Evolutionary conservation across 2,888 invertebrate species (phyloP).

Genomic region (Shargacucullia verbasci): DNA sequence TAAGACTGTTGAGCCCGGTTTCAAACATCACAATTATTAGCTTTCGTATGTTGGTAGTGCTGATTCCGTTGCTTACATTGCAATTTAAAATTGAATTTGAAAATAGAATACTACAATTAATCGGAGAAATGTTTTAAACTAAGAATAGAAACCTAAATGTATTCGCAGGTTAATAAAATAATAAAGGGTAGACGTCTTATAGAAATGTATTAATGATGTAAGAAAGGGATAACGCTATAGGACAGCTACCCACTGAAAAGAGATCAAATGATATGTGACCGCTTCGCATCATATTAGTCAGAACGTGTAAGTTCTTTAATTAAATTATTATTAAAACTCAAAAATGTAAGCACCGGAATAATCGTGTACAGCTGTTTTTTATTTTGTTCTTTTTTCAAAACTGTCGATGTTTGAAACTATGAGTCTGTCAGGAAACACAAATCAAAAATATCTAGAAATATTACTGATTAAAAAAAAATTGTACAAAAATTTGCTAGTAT

Average conservation of each 20-base stretch:
- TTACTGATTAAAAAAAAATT: conserved; percentile 15
- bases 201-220: no score
- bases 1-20: conserved; percentile 80
- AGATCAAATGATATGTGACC: no score
- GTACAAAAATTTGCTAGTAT: conserved; percentile 34
- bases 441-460: conserved; percentile 42
- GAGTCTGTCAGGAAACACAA: conserved; percentile 58
- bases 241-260: no score
- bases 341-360: conserved; percentile 32
- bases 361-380: neutral
- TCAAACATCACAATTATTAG: conserved; percentile 67
- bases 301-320: no score
- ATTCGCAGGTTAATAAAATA: no score
- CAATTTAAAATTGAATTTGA: no score
- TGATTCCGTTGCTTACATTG: conserved; percentile 37
- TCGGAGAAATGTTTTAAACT: no score
- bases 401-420: conserved; percentile 66
- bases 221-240: no score
- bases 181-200: no score
- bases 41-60: conserved; percentile 15
- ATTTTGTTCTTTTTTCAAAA: conserved; percentile 18
- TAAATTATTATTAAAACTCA: neutral
- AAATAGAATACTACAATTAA: no score
- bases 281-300: no score
- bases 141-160: no score